These are phyloP conservation scores for Dynastes maya DNA, from an alignment of 2,888 invertebrate genomes.

Conservation along the genomic window DNA sequence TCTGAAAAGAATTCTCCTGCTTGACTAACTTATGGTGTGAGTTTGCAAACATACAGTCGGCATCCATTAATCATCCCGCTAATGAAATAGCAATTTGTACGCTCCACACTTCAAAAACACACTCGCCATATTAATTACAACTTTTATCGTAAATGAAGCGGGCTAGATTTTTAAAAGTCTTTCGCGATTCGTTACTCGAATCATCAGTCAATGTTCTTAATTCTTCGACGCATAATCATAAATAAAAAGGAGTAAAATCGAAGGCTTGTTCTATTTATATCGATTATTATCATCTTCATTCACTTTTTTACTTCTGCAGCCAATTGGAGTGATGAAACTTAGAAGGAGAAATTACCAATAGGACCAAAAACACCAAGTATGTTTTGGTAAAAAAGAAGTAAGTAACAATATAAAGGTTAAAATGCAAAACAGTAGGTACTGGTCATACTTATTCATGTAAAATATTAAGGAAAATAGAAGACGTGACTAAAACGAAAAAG, in stretches of 20 bases:
- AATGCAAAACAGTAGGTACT: too few relatives aligned
- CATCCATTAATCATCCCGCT: slow-evolving; percentile 63
- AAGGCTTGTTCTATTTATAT: neutral
- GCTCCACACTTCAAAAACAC: slow-evolving; percentile 54
- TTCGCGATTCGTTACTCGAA: slow-evolving; percentile 54
- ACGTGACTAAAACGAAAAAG: too few relatives aligned
- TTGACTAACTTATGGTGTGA: slow-evolving; percentile 61
- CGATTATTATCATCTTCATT: too few relatives aligned
- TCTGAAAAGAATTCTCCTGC: slow-evolving; percentile 56
- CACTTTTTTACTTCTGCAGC: too few relatives aligned
- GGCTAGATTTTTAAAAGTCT: slow-evolving; percentile 59
- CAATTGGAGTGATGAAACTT: too few relatives aligned
- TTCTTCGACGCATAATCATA: slow-evolving; percentile 15
- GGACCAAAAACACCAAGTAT: too few relatives aligned
- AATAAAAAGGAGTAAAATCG: neutral
- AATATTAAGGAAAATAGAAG: too few relatives aligned
- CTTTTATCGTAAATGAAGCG: slow-evolving; percentile 60
- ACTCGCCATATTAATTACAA: slow-evolving; percentile 58
- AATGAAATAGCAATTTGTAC: slow-evolving; percentile 65
- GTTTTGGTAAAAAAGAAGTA: too few relatives aligned
- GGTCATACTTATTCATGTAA: too few relatives aligned
- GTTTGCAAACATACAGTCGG: slow-evolving; percentile 59
- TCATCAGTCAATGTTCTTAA: slow-evolving; percentile 55
- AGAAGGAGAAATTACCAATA: too few relatives aligned
- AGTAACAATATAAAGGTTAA: too few relatives aligned